These are phyloP conservation scores for Pachypeltis micranthus DNA, from an alignment of 1,140 invertebrate species.

Conservation along the genomic window DNA sequence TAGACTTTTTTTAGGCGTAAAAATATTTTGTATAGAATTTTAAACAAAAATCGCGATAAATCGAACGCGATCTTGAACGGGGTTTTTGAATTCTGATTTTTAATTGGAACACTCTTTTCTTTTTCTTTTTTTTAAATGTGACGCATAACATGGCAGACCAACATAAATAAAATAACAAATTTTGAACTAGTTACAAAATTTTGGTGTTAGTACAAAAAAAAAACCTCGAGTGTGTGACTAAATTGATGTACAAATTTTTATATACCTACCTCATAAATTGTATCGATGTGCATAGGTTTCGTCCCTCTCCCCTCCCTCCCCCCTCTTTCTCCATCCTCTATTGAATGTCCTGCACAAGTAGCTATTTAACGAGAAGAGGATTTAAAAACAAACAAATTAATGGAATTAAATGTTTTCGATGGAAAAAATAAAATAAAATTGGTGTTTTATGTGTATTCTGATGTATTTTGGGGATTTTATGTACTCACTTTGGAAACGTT, in stretches of 20 bases:
- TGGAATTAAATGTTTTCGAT: slow-evolving; percentile 19
- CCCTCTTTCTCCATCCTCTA: too few species aligned
- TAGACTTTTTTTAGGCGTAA: too few species aligned
- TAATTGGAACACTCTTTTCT: slow-evolving; percentile 3
- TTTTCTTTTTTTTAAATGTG: slow-evolving; percentile 12
- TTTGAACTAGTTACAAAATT: too few species aligned
- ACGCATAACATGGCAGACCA: slow-evolving; percentile 22
- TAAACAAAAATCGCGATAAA: too few species aligned
- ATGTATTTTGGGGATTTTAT: not conserved
- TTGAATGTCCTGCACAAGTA: too few species aligned
- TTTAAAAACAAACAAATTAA: not conserved
- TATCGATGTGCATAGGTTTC: too few species aligned
- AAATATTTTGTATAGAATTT: not conserved
- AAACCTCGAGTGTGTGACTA: too few species aligned
- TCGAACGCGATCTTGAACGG: slow-evolving; percentile 4
- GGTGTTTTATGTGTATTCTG: slow-evolving; percentile 4
- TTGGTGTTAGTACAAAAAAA: too few species aligned
- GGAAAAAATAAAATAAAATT: slow-evolving; percentile 3
- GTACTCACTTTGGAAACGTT: not conserved
- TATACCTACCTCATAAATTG: too few species aligned
- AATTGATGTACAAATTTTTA: too few species aligned
- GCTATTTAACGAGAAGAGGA: slow-evolving; percentile 3
- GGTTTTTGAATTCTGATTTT: not conserved
- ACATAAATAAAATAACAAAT: too few species aligned
- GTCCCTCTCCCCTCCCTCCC: too few species aligned